phyloP scores from a whole-genome alignment of 2,888 invertebrate genomes.

The Leptopterna dolabrata region DNA sequence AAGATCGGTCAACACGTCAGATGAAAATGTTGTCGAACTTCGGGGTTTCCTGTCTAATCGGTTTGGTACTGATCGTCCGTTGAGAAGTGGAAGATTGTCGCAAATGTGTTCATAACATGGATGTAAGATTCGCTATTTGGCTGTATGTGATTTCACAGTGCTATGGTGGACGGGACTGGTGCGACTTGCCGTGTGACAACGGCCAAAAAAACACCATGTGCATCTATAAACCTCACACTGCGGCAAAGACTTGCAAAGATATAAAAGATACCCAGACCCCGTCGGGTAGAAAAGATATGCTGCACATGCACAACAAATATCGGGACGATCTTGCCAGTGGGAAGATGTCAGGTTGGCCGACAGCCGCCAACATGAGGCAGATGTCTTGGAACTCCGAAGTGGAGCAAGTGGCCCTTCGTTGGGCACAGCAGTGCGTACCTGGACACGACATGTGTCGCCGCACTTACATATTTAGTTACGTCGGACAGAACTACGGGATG shows the following conservation, averaged over 20 bases:
- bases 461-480: not conserved
- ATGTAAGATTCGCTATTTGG: not conserved
- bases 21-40: too few species aligned
- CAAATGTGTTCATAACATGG: too few species aligned
- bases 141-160: not conserved
- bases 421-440: conserved; percentile 41
- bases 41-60: too few species aligned
- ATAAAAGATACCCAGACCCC: not conserved
- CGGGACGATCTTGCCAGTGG: conserved; percentile 5
- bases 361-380: conserved; percentile 32
- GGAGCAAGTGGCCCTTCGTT: conserved; percentile 37
- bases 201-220: not conserved
- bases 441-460: conserved; percentile 45
- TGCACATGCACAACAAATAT: conserved; percentile 5
- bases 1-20: too few species aligned
- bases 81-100: too few species aligned
- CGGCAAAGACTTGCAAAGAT: not conserved
- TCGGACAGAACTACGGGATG: conserved; percentile 38
- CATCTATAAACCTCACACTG: not conserved
- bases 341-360: not conserved
- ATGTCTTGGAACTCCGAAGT: conserved; percentile 30
- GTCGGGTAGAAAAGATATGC: not conserved
- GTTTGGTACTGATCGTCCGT: too few species aligned
- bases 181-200: not conserved
- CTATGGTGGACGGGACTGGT: not conserved